These are phyloP conservation scores for Mormyrops attenuatus DNA, from an alignment of 2,797 vertebrate genomes.

Conservation along the genomic window DNA sequence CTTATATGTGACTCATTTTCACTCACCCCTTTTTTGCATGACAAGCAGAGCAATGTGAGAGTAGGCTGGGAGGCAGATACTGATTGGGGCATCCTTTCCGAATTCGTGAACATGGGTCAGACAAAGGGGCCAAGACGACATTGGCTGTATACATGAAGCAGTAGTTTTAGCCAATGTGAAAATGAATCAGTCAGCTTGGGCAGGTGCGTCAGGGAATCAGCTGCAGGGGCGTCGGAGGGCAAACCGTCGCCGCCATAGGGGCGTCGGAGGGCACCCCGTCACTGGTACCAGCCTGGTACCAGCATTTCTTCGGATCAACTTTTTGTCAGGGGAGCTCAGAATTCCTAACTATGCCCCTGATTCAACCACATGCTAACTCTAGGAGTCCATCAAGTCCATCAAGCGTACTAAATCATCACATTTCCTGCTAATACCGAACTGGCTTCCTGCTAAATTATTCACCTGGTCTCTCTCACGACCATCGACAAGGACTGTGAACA, in stretches of 20 bases:
- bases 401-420: no score
- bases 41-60: not conserved
- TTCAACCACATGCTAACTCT: not conserved
- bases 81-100: not conserved
- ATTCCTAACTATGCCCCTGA: not conserved
- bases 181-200: not conserved
- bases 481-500: not conserved
- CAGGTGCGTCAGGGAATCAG: not conserved
- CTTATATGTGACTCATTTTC: not conserved
- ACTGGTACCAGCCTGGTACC: not conserved
- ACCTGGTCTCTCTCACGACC: not conserved
- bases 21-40: not conserved
- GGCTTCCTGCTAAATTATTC: not conserved
- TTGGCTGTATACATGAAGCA: not conserved
- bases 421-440: not conserved
- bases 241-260: not conserved
- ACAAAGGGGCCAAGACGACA: not conserved
- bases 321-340: not conserved
- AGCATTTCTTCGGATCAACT: not conserved
- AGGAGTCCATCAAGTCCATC: no score
- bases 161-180: not conserved
- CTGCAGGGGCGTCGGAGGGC: not conserved
- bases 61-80: not conserved
- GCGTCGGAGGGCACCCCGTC: no score
- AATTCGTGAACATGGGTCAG: not conserved